Conservation (phyloP, 2,797 vertebrate genomes). For the Pipistrellus nathusii region DNA sequence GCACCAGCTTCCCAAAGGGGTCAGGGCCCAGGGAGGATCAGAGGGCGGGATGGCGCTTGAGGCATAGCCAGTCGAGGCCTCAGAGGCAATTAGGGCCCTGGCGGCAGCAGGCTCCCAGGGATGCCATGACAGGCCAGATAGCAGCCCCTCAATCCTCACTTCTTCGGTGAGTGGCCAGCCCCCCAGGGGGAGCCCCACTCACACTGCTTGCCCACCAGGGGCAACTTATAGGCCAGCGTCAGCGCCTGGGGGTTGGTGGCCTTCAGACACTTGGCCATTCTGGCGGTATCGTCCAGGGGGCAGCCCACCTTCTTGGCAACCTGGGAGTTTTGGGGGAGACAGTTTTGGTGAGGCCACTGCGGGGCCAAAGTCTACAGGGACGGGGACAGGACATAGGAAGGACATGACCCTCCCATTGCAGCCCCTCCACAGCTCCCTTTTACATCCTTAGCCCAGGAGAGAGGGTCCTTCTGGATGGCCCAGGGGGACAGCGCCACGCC, state of each 20-base stretch:
- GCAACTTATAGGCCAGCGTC: constrained; percentile 89
- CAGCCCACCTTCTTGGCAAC: constrained; percentile 91
- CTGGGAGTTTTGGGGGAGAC: constrained; percentile 78
- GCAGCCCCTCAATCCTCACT: neutral
- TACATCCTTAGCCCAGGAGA: constrained; percentile 90
- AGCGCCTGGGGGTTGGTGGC: constrained; percentile 88
- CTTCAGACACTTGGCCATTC: constrained; percentile 91
- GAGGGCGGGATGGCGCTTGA: too few species aligned
- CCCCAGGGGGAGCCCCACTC: constrained; percentile 14
- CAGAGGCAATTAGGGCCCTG: accelerated
- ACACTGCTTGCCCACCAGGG: constrained; percentile 81
- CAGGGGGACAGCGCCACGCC: constrained; percentile 92
- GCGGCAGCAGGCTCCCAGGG: neutral
- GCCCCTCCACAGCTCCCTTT: neutral
- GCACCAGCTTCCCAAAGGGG: too few species aligned
- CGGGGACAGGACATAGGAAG: accelerated
- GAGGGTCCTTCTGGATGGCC: constrained; percentile 92
- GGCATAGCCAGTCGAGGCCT: too few species aligned
- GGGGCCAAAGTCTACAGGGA: accelerated
- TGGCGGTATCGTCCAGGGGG: constrained; percentile 81
- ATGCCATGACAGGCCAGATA: neutral
- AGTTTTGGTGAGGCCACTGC: too few species aligned
- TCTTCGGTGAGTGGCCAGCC: too few species aligned
- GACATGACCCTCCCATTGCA: too few species aligned
- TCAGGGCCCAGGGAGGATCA: too few species aligned